Conservation (phyloP, 2,797 vertebrate species). For the Triplophysa bombifrons region DNA sequence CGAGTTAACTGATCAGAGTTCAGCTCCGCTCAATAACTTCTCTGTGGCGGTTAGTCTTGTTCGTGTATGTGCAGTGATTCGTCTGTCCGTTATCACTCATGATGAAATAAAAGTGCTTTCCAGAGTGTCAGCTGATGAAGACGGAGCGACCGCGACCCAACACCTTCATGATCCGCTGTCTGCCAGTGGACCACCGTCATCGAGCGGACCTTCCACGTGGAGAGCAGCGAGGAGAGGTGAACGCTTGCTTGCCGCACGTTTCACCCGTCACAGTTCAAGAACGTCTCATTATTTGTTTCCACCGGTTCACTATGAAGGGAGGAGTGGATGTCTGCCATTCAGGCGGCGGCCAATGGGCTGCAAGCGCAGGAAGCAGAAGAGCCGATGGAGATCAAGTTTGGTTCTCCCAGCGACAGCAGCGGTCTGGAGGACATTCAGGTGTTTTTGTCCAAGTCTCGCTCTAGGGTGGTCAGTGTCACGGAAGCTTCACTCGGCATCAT, state of each 20-base stretch:
- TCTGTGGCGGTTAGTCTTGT: conserved; percentile 83
- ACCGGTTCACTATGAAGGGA: conserved; percentile 70
- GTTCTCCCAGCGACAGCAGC: conserved; percentile 73
- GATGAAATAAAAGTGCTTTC: background rate
- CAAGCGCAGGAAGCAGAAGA: conserved; percentile 79
- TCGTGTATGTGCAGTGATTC: background rate
- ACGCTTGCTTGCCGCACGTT: background rate
- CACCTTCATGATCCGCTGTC: conserved; percentile 89
- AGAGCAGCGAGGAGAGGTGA: conserved; percentile 84
- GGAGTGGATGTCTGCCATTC: conserved; percentile 88
- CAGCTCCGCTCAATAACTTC: conserved; percentile 88
- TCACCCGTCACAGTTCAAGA: background rate
- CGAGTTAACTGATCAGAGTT: conserved; percentile 75
- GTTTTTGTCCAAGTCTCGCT: conserved; percentile 75
- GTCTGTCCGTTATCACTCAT: background rate
- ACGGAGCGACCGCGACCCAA: conserved; percentile 86
- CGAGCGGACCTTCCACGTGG: conserved; percentile 89
- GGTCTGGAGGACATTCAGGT: conserved; percentile 85
- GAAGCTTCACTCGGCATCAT: background rate
- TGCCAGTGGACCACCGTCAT: conserved; percentile 93
- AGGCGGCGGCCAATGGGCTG: conserved; percentile 85
- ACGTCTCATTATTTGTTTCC: background rate
- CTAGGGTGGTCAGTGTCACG: conserved; percentile 80
- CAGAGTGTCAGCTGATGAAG: conserved; percentile 92
- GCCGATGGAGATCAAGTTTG: conserved; percentile 78